Evolutionary conservation across 2,888 invertebrate genomes (phyloP).

Genomic region (Limnephilus marmoratus): DNA sequence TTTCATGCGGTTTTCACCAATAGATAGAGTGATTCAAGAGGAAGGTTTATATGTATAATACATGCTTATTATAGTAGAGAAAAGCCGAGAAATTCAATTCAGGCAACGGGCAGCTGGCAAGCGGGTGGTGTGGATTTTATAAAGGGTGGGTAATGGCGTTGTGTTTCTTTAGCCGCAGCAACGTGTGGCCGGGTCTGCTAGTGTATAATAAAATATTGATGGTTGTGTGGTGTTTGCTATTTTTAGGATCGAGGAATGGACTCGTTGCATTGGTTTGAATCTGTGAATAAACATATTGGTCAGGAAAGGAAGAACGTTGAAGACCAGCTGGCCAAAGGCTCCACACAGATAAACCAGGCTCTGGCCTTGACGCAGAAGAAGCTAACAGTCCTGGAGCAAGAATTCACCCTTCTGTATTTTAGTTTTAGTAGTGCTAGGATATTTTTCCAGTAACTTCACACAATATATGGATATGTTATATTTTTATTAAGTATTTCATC

Average conservation of each 20-base stretch:
- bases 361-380: conserved; percentile 92
- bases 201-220: neutral
- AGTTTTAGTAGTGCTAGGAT: conserved; percentile 96
- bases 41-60: too few species aligned
- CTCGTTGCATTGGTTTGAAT: conserved; percentile 96
- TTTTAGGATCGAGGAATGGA: conserved; percentile 86
- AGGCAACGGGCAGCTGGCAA: too few species aligned
- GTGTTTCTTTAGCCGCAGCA: too few species aligned
- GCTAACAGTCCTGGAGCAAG: conserved; percentile 83
- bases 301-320: conserved; percentile 79
- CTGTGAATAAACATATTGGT: conserved; percentile 85
- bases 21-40: too few species aligned
- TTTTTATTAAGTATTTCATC: conserved; percentile 27
- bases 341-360: conserved; percentile 95
- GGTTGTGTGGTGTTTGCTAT: conserved; percentile 41
- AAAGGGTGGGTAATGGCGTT: too few species aligned
- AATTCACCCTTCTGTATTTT: conserved; percentile 93
- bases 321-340: conserved; percentile 83
- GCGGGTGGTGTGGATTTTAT: too few species aligned
- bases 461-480: conserved; percentile 16
- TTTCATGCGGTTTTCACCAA: too few species aligned
- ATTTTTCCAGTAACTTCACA: conserved; percentile 85
- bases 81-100: too few species aligned
- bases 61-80: too few species aligned
- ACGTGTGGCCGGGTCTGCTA: too few species aligned